Conservation (phyloP, 2,113 vertebrate genomes). For the Hymenochirus boettgeri region DNA sequence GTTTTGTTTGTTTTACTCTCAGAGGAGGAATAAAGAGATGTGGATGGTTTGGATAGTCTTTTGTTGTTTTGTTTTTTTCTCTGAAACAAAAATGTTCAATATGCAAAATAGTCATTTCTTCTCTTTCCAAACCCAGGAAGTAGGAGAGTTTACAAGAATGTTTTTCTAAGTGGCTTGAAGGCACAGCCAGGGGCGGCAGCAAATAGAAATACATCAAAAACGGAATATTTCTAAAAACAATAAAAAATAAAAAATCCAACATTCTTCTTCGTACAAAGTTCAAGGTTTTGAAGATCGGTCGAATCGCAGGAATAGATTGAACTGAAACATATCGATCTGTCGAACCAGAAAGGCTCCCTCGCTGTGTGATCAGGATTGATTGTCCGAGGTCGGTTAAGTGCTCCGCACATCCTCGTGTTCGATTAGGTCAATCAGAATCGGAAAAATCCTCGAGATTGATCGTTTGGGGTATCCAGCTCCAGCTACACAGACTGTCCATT, state of each 20-base stretch:
- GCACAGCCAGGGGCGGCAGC: slow-evolving; percentile 63
- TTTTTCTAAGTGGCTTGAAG: slow-evolving; percentile 72
- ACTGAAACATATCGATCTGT: slow-evolving; percentile 72
- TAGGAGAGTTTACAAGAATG: slow-evolving; percentile 46
- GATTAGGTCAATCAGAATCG: slow-evolving; percentile 71
- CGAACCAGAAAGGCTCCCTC: slow-evolving; percentile 60
- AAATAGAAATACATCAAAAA: slow-evolving; percentile 47
- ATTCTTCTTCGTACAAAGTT: slow-evolving; percentile 88
- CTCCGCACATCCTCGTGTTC: slow-evolving; percentile 76
- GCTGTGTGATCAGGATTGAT: slow-evolving; percentile 54
- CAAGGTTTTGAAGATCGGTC: slow-evolving; percentile 54
- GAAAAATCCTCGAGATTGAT: slow-evolving; percentile 64
- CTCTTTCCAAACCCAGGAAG: slow-evolving; percentile 59
- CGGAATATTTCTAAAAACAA: slow-evolving; percentile 48
- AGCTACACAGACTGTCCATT: slow-evolving; percentile 86
- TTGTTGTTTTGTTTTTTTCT: no score
- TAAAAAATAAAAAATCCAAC: slow-evolving; percentile 65
- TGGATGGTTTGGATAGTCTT: slow-evolving; percentile 65
- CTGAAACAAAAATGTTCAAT: slow-evolving; percentile 69
- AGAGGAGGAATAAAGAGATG: slow-evolving; percentile 67
- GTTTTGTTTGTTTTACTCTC: slow-evolving; percentile 66
- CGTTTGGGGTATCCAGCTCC: slow-evolving; percentile 83
- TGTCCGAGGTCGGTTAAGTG: slow-evolving; percentile 76
- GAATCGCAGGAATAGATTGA: slow-evolving; percentile 68
- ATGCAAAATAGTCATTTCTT: slow-evolving; percentile 29